Percentiles rank a stretch among this genome's conserved stretches.
Conservation (phyloP, 53 echinoderm and acorn worm genomes). For the Patiria pectinifera region DNA sequence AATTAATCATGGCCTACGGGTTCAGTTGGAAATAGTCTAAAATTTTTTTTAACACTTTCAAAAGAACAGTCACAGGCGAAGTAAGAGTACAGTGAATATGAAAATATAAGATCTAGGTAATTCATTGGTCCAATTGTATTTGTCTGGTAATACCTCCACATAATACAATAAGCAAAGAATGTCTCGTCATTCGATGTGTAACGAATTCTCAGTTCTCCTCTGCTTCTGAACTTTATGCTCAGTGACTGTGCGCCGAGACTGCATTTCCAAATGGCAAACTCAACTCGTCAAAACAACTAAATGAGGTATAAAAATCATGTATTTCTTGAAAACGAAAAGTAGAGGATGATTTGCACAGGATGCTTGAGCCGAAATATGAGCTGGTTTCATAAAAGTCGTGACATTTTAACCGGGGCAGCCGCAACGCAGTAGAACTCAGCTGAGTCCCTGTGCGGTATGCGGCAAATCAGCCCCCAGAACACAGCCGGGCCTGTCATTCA, state of each 20-base stretch:
- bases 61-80: not conserved
- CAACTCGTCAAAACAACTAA: not conserved
- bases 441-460: not conserved
- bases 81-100: not conserved
- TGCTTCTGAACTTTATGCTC: not conserved
- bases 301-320: not conserved
- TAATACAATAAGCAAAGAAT: not conserved
- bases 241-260: not conserved
- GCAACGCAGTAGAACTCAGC: not conserved
- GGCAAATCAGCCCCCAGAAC: conserved; percentile 14
- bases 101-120: not conserved
- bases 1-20: not conserved
- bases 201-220: not conserved
- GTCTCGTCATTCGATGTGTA: not conserved
- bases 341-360: conserved; percentile 19
- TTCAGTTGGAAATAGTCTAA: not conserved
- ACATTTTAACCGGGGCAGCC: not conserved
- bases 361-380: conserved; percentile 3
- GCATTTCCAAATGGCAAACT: not conserved
- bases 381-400: not conserved
- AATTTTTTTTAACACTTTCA: not conserved
- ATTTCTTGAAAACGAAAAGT: not conserved
- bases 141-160: not conserved
- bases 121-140: not conserved
- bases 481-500: not conserved